Conservation (phyloP, 1,140 invertebrate species). For the Leptoteleia sp. region DNA sequence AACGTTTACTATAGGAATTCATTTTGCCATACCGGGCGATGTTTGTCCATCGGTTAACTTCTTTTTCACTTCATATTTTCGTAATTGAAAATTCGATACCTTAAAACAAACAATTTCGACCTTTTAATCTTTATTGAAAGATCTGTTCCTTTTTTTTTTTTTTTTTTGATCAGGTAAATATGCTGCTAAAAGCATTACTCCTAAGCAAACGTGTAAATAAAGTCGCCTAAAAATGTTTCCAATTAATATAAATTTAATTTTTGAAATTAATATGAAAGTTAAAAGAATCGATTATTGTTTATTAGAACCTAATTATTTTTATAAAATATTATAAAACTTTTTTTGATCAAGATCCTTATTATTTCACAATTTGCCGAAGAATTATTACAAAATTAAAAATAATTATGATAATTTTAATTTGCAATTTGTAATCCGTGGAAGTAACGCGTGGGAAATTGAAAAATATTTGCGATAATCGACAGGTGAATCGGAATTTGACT, state of each 20-base stretch:
- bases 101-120: constrained; percentile 53
- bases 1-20: constrained; percentile 26
- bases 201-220: constrained; percentile 31
- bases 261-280: neutral
- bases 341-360: too few species aligned
- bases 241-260: constrained; percentile 37
- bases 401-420: neutral
- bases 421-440: neutral
- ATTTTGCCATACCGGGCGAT: constrained; percentile 26
- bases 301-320: neutral
- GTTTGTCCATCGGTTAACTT: constrained; percentile 29
- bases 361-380: too few species aligned
- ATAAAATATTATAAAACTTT: too few species aligned
- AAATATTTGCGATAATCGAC: neutral
- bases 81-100: constrained; percentile 59
- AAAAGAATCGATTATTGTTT: constrained; percentile 4
- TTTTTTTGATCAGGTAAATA: constrained; percentile 30
- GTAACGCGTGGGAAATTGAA: too few species aligned
- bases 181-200: constrained; percentile 50
- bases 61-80: constrained; percentile 44
- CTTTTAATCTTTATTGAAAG: constrained; percentile 45
- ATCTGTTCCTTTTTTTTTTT: too few species aligned
- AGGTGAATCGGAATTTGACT: constrained; percentile 3
- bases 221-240: constrained; percentile 18
- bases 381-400: too few species aligned